phyloP scores from a whole-genome alignment of 2,797 vertebrate species.

The Notoglanidium macrostoma region DNA sequence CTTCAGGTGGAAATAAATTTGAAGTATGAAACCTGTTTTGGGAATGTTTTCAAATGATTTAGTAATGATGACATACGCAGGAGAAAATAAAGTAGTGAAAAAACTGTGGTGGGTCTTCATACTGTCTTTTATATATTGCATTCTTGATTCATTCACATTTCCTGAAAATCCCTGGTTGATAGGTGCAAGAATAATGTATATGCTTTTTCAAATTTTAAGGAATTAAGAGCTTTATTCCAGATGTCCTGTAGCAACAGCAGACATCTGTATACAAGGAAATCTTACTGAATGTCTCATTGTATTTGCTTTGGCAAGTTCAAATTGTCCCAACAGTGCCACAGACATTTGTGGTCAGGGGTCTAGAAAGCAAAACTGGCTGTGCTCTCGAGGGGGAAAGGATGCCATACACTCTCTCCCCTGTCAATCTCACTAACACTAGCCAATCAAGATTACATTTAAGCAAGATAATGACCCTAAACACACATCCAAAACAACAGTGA shows the following conservation, averaged over 20 bases:
- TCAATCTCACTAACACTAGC: background rate
- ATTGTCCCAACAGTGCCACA: background rate
- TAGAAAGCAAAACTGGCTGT: background rate
- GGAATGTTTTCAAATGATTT: background rate
- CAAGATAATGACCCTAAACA: background rate
- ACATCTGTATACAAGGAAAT: background rate
- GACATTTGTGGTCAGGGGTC: background rate
- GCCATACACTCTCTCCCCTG: background rate
- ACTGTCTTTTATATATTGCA: background rate
- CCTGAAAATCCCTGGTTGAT: slow-evolving; percentile 1
- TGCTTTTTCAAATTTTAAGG: background rate
- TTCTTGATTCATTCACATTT: background rate
- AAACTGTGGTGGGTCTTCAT: background rate
- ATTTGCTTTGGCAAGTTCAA: background rate
- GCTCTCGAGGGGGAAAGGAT: background rate
- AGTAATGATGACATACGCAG: background rate
- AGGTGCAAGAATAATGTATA: background rate
- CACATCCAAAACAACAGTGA: background rate
- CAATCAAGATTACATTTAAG: background rate
- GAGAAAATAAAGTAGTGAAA: background rate
- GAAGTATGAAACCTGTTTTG: background rate
- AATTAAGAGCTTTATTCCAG: background rate
- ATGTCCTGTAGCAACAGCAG: background rate
- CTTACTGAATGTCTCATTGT: background rate
- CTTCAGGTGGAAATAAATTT: background rate